Evolutionary conservation across 2,113 vertebrate genomes (phyloP).

Genomic region (Pseudorectes ferrugineus): DNA sequence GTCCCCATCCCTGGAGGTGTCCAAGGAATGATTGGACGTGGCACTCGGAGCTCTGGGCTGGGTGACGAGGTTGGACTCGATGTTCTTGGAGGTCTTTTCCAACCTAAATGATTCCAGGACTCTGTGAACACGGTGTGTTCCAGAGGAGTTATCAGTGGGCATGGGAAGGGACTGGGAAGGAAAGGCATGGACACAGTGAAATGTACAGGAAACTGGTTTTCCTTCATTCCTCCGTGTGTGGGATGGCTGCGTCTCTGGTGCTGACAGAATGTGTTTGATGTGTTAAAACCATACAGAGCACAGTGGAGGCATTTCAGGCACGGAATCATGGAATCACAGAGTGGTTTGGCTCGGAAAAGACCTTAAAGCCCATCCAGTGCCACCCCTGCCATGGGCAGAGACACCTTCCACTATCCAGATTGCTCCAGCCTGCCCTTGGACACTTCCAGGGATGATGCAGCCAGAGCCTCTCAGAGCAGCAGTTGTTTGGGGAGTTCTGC

Average conservation of each 20-base stretch:
- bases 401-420: not conserved
- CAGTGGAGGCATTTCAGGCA: not conserved
- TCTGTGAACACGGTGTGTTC: not conserved
- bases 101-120: accelerated
- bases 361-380: not conserved
- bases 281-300: not conserved
- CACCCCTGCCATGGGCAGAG: not conserved
- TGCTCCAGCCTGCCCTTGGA: not conserved
- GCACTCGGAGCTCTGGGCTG: not conserved
- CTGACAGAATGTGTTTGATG: not conserved
- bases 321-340: not conserved
- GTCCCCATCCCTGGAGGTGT: not conserved
- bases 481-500: not conserved
- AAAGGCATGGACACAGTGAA: not conserved
- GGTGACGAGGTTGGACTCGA: not conserved
- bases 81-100: not conserved
- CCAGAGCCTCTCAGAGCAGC: not conserved
- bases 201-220: not conserved
- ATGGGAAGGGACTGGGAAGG: not conserved
- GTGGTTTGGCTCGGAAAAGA: not conserved
- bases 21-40: accelerated
- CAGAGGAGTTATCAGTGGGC: not conserved
- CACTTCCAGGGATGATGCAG: not conserved
- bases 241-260: not conserved
- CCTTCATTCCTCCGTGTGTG: not conserved